These are phyloP conservation scores for Dryococelus australis DNA, from an alignment of 2,888 invertebrate genomes.

Conservation along the genomic window DNA sequence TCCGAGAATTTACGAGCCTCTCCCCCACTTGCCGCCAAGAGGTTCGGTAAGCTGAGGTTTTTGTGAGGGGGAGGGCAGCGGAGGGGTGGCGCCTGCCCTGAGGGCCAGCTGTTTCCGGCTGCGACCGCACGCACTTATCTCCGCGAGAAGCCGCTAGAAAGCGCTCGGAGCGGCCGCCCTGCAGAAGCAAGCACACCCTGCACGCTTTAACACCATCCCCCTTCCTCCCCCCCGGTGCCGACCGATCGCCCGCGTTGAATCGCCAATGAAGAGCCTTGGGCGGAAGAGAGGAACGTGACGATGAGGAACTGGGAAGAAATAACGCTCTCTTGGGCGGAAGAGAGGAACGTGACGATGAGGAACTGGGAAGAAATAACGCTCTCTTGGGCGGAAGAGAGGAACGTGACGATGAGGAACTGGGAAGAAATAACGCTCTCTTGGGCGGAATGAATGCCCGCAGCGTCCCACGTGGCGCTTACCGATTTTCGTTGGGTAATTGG, in stretches of 20 bases:
- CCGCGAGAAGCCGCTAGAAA: background rate
- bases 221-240: too few relatives aligned
- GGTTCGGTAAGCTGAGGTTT: background rate
- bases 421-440: background rate
- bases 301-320: background rate
- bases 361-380: background rate
- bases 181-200: too few relatives aligned
- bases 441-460: too few relatives aligned
- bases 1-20: slow-evolving; percentile 36
- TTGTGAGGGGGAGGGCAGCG: background rate
- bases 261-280: background rate
- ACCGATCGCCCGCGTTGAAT: background rate
- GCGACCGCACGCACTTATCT: slow-evolving; percentile 40
- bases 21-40: slow-evolving; percentile 18
- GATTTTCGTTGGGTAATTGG: too few relatives aligned
- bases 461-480: too few relatives aligned
- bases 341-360: background rate
- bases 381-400: background rate
- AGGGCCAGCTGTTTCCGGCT: slow-evolving; percentile 38
- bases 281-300: background rate
- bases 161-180: background rate
- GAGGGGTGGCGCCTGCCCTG: background rate
- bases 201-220: background rate
- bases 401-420: background rate
- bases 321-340: background rate